Conservation (phyloP, 2,797 vertebrate species). For the Scolopax bukidnonensis region DNA sequence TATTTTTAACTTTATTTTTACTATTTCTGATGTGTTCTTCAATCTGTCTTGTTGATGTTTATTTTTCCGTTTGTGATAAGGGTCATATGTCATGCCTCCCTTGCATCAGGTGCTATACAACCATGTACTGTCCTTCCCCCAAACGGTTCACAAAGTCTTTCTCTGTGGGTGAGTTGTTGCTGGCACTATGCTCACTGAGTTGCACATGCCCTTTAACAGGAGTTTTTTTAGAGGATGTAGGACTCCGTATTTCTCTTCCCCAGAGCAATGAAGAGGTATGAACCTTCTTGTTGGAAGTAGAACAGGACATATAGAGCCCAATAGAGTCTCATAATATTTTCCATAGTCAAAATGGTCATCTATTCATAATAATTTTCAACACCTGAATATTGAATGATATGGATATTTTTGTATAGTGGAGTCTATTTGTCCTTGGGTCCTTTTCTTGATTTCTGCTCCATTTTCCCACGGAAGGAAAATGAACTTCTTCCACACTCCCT, state of each 20-base stretch:
- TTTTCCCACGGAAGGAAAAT: background rate
- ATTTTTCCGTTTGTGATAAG: conserved; percentile 22
- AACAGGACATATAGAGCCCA: background rate
- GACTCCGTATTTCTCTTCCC: background rate
- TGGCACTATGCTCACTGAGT: background rate
- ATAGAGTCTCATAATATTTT: background rate
- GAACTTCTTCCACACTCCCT: background rate
- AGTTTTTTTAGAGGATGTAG: background rate
- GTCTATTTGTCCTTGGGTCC: background rate
- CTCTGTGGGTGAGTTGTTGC: background rate
- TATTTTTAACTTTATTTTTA: conserved; percentile 63
- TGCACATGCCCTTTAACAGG: background rate
- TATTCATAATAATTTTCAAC: background rate
- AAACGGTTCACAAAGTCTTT: background rate
- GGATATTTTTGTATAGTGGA: background rate
- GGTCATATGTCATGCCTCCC: conserved; percentile 55
- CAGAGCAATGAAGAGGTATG: background rate
- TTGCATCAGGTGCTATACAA: conserved; percentile 46
- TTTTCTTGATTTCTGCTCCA: background rate
- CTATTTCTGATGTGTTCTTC: conserved; percentile 66
- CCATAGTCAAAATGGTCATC: background rate
- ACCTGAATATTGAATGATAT: background rate
- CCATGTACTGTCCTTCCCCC: conserved; percentile 9
- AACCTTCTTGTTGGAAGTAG: background rate
- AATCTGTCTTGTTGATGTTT: conserved; percentile 70